Evolutionary conservation across 2,797 vertebrate genomes (phyloP), one percentile per base, ranked within the genome.

Genomic region (Sylvilagus floridanus): DNA sequence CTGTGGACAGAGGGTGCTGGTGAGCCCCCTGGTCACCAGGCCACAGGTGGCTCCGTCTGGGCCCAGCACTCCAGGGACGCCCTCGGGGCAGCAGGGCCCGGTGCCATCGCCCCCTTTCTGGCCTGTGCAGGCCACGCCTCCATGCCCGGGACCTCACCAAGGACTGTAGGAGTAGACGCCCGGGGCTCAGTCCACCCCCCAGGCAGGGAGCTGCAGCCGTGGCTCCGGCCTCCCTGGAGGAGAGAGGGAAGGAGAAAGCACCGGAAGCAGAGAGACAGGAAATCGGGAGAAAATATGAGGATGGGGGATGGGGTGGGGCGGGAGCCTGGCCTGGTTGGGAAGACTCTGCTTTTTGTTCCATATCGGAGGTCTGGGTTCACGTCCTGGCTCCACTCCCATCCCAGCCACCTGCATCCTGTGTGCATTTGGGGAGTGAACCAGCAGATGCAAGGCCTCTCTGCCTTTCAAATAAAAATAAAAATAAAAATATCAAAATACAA

Each of bases 51-150:
- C 28, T 16, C 24, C 4, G 79, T 78, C 86, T 7, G 0, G 0
- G 26, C 62, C 7, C 16, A 71, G 71, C 17, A n/a, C 30, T 68
- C 86, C 0, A 7, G 50, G 37, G 35, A 21, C 1, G 17, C 24
- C 57, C 37, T 62, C 21, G 0, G 1, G 7, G 75, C 24, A 77
- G 76, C 19, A 24, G 84, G 60, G 6, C 8, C 66, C 5, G 3
- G 16, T 69, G 9, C 24, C 19, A 11, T 14, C 50, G 37, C 14
- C 22, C 26, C 35, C 26, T 10, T 19, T 9, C 22, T 9, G 12
- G 13, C 12, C 7, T 14, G 28, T 2, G 0, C 2, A 11, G 22
- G 37, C n/a, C 3, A 0, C 24, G n/a, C 65, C 54, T 60, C 7
- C 2, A 50, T 17, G 1, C 17, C 9, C 32, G 30, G 50, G 50